Conservation (phyloP, 2,888 invertebrate species). For the Epsilonema sp. region DNA sequence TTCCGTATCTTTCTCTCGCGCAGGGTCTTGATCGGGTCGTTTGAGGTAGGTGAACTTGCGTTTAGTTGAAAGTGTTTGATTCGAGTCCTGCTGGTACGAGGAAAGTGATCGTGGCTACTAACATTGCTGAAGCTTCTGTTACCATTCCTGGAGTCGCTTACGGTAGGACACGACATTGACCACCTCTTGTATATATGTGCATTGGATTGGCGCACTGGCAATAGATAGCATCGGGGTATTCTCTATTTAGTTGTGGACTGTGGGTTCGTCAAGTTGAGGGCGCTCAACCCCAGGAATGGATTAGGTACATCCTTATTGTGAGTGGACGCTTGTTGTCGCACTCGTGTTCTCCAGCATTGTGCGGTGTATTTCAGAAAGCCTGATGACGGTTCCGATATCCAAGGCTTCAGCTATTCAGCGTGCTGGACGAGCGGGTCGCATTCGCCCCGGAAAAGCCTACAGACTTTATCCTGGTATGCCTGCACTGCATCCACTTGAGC, state of each 20-base stretch:
- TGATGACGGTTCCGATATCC: conserved; percentile 50
- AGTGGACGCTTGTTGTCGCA: too few species aligned
- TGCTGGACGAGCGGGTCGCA: conserved; percentile 73
- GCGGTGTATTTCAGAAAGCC: conserved; percentile 13
- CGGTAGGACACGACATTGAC: too few species aligned
- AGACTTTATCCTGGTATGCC: conserved; percentile 31
- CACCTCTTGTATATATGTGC: too few species aligned
- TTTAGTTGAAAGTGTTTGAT: conserved; percentile 25
- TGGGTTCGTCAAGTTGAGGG: conserved; percentile 81
- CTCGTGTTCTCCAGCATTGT: too few species aligned
- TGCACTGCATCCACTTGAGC: too few species aligned
- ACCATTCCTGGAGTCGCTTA: conserved; percentile 80
- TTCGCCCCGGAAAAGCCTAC: conserved; percentile 61
- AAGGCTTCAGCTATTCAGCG: conserved; percentile 72
- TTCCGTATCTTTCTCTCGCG: too few species aligned
- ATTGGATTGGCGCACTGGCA: too few species aligned
- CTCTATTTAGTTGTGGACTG: conserved; percentile 58
- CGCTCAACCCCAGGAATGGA: conserved; percentile 61
- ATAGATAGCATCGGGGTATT: too few species aligned
- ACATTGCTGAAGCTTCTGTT: conserved; percentile 87
- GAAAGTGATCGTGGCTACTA: conserved; percentile 79
- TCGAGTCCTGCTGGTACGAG: conserved; percentile 38
- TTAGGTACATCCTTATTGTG: conserved; percentile 40
- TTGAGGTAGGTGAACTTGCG: too few species aligned
- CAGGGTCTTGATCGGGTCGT: too few species aligned